A percentile compares a stretch with the other conserved stretches of the same genome.
Conservation (phyloP, 2,113 vertebrate species). For the Aptenodytes patagonicus region DNA sequence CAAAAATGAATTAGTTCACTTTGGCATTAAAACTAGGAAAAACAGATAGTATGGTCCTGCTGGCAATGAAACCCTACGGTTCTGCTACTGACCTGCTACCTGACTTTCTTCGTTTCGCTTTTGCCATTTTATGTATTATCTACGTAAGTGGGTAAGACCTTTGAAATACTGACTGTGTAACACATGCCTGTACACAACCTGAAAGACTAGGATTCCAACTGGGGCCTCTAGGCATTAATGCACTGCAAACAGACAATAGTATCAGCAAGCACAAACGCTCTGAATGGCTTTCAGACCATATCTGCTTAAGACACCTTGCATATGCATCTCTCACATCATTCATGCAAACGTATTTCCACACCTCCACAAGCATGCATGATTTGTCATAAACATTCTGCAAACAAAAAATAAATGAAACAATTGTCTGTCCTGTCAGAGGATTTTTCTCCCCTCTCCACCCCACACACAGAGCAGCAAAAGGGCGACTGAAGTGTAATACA, state of each 20-base stretch:
- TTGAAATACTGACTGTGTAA: not conserved
- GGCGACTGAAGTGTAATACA: not conserved
- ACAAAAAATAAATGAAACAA: not conserved
- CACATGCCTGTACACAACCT: not conserved
- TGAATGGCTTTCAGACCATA: accelerated
- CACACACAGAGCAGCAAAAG: not conserved
- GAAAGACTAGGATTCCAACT: not conserved
- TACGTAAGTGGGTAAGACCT: accelerated
- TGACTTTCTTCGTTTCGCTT: accelerated
- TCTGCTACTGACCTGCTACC: not conserved
- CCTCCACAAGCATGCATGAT: not conserved
- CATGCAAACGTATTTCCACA: not conserved
- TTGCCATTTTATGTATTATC: not conserved
- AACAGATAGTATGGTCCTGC: not conserved
- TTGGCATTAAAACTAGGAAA: not conserved
- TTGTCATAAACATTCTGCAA: not conserved
- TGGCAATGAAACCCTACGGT: not conserved
- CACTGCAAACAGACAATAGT: not conserved
- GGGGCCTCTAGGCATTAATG: not conserved
- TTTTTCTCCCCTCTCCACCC: not conserved
- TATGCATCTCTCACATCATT: accelerated
- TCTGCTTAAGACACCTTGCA: not conserved
- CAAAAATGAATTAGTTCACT: not conserved
- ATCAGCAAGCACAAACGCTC: not conserved
- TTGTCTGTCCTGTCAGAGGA: not conserved